Percentiles rank a stretch among this genome's conserved stretches.
These are phyloP conservation scores for Phyllostomus hastatus DNA, from an alignment of 2,113 vertebrate genomes.

Conservation along the genomic window DNA sequence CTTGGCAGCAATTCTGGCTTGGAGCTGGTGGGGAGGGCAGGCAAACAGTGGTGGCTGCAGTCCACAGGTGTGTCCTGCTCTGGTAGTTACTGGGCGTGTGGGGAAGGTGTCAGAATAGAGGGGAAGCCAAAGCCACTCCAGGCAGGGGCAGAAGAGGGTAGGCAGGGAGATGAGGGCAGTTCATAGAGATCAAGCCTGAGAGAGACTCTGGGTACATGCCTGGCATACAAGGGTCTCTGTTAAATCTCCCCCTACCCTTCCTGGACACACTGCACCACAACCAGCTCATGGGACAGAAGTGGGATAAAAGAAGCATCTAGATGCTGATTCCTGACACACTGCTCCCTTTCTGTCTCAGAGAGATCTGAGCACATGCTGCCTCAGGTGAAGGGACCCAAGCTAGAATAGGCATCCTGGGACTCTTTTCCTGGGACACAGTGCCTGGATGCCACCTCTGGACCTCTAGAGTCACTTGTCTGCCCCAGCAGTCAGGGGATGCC, in stretches of 20 bases:
- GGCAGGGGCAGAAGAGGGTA: not conserved
- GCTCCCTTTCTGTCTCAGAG: not conserved
- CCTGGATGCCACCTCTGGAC: not conserved
- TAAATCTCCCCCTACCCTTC: not conserved
- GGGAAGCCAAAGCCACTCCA: not conserved
- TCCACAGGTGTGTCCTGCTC: not conserved
- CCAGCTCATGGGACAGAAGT: not conserved
- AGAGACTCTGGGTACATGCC: not conserved
- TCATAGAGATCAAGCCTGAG: not conserved
- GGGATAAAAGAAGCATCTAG: not conserved
- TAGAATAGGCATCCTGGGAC: too few relatives aligned
- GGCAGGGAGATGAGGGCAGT: not conserved
- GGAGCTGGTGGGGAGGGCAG: not conserved
- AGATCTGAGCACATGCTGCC: not conserved
- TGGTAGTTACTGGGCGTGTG: not conserved
- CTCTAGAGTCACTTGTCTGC: not conserved
- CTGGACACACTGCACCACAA: accelerated
- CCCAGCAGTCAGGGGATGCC: not conserved
- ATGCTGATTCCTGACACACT: not conserved
- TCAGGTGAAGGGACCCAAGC: not conserved
- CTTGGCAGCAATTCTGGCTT: not conserved
- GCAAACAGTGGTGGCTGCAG: too few relatives aligned
- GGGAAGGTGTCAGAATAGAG: not conserved
- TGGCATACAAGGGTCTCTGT: not conserved
- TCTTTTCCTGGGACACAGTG: not conserved